Conservation (phyloP, 53 echinoderm and acorn worm genomes). For the Apostichopus leukothele region DNA sequence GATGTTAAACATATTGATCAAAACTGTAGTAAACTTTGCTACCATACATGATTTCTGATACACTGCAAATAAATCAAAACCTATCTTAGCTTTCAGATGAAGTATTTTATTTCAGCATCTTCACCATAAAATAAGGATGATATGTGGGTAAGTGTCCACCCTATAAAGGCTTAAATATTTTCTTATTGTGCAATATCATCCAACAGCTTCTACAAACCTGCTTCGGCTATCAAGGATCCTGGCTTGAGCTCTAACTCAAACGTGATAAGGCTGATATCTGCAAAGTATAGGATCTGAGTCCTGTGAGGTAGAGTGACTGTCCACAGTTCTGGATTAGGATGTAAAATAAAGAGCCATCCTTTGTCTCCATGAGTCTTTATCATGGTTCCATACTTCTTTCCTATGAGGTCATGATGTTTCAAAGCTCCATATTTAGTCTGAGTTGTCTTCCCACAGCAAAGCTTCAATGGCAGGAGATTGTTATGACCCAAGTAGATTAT, state of each 20-base stretch:
- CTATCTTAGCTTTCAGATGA: no score
- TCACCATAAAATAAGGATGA: no score
- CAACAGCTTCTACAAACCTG: constrained; percentile 56
- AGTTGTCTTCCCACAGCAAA: constrained; percentile 62
- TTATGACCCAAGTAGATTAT: constrained; percentile 84
- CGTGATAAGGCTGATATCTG: constrained; percentile 87
- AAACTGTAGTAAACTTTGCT: no score
- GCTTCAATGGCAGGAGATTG: constrained; percentile 64
- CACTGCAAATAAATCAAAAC: no score
- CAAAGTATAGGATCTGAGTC: constrained; percentile 89
- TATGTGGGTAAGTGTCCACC: no score
- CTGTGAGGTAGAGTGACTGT: constrained; percentile 88
- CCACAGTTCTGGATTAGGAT: constrained; percentile 95
- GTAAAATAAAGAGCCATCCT: constrained; percentile 83
- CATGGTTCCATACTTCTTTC: constrained; percentile 84
- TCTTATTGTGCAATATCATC: no score
- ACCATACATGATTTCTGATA: no score
- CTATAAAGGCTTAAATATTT: no score
- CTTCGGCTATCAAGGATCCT: constrained; percentile 82
- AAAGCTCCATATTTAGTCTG: constrained; percentile 86
- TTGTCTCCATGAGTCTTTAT: constrained; percentile 65
- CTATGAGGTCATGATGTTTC: constrained; percentile 77
- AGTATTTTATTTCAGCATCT: no score
- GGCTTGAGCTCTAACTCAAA: constrained; percentile 87
- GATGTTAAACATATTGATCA: no score